Evolutionary conservation across 2,113 vertebrate species (phyloP), one percentile per base, ranked within the genome.

Genomic region (Alaudala cheleensis): DNA sequence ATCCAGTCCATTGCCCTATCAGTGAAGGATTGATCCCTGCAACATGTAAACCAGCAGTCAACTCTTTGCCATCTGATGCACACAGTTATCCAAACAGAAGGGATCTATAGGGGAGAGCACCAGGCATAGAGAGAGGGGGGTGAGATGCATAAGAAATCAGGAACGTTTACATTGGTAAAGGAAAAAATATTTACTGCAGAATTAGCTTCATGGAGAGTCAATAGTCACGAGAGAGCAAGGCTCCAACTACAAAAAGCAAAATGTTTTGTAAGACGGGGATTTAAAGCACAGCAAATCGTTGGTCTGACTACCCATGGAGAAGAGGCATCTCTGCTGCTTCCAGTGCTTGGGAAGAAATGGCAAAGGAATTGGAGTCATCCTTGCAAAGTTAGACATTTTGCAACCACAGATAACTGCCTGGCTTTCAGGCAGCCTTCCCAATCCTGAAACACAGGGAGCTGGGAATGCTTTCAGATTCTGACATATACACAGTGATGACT

Each of bases 171-270:
- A 94, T 19, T 94, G 39, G 77, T 78, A 78, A 83, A 94, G 73
- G 80, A 96, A 96, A 92, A 96, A 94, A 97, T 96, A 96, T 96
- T 95, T 97, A 96, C 90, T 79, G 82, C 64, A 72, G 86, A 95
- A 94, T 92, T 92, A 87, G 92, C 88, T 92, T 88, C 89, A 93
- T 73, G 77, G 92, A 90, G 91, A 94, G 83, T 93, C 94, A 95
- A 93, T 67, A 96, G 86, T 86, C 92, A 96, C 5, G 0, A 81
- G 92, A 87, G 93, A 88, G 89, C 94, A 92, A 84, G 72, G 56
- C n/a, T 86, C 92, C 85, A 78, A 67, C 76, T 86, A 78, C n/a
- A 65, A 90, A 93, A 94, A 37, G 89, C 12, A 69, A 84, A 95
- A 96, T 85, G 82, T 37, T 92, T 93, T 86, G 23, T 90, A 51